phyloP scores from a whole-genome alignment of 2,888 invertebrate genomes.

The Cryptocephalus moraei region DNA sequence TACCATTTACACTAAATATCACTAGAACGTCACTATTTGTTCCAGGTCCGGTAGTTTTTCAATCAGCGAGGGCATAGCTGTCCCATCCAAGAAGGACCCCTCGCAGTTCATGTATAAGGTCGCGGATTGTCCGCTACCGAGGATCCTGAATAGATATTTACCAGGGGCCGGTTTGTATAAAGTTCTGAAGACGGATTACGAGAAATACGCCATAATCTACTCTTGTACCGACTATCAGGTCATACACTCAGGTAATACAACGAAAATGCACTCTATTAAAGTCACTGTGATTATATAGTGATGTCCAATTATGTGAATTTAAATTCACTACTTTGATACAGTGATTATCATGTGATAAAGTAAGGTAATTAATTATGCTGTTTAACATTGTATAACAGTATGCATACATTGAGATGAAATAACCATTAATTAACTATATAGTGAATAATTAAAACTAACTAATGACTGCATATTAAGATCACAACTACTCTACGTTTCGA shows the following conservation, averaged over 20 bases:
- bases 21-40: constrained; percentile 5
- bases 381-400: no score
- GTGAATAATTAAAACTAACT: no score
- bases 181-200: constrained; percentile 63
- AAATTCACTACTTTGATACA: no score
- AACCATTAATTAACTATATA: no score
- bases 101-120: constrained; percentile 49
- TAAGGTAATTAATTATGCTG: no score
- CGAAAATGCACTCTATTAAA: constrained; percentile 9
- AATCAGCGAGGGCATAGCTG: constrained; percentile 52
- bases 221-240: constrained; percentile 59
- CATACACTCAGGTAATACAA: constrained; percentile 46
- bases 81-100: constrained; percentile 38
- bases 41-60: constrained; percentile 52
- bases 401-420: no score
- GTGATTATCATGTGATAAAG: no score
- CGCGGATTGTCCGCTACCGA: constrained; percentile 46
- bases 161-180: constrained; percentile 65
- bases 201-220: constrained; percentile 61
- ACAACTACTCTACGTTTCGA: no score
- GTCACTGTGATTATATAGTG: background rate
- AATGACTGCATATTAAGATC: no score
- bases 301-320: no score
- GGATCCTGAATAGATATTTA: constrained; percentile 52
- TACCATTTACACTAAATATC: background rate